Conservation (phyloP, 2,797 vertebrate genomes). For the Brachyrhaphis roseni region DNA sequence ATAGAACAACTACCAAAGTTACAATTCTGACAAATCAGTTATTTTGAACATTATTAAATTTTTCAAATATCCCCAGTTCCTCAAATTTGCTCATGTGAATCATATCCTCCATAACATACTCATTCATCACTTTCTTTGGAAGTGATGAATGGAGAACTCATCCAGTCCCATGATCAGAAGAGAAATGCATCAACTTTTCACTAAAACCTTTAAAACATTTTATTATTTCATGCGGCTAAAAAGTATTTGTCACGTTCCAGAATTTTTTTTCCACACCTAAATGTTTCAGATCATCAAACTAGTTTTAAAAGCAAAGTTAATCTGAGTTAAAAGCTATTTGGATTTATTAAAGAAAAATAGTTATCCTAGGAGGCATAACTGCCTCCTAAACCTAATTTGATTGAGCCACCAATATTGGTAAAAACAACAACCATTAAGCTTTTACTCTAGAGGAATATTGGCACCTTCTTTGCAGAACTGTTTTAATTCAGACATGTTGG, state of each 20-base stretch:
- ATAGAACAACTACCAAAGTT: not conserved
- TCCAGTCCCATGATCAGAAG: constrained; percentile 17
- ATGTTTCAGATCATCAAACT: not conserved
- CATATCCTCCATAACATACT: constrained; percentile 13
- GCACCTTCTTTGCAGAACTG: not conserved
- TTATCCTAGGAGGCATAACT: not conserved
- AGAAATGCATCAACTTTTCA: not conserved
- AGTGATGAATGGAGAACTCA: constrained; percentile 44
- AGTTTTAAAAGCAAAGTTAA: not conserved
- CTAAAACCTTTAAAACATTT: not conserved
- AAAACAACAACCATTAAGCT: not conserved
- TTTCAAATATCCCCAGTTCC: constrained; percentile 48
- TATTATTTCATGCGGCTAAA: not conserved
- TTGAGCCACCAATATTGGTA: not conserved
- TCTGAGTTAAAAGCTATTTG: not conserved
- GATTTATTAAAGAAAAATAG: not conserved
- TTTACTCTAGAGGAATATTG: not conserved
- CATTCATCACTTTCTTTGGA: not conserved
- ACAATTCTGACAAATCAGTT: constrained; percentile 1
- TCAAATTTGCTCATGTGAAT: constrained; percentile 36
- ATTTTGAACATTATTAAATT: constrained; percentile 5
- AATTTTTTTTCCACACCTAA: not conserved
- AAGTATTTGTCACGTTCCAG: not conserved
- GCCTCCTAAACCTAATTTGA: not conserved
- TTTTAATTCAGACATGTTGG: not conserved